Evolutionary conservation across 2,113 vertebrate genomes (phyloP).

Genomic region (Muntiacus reevesi): DNA sequence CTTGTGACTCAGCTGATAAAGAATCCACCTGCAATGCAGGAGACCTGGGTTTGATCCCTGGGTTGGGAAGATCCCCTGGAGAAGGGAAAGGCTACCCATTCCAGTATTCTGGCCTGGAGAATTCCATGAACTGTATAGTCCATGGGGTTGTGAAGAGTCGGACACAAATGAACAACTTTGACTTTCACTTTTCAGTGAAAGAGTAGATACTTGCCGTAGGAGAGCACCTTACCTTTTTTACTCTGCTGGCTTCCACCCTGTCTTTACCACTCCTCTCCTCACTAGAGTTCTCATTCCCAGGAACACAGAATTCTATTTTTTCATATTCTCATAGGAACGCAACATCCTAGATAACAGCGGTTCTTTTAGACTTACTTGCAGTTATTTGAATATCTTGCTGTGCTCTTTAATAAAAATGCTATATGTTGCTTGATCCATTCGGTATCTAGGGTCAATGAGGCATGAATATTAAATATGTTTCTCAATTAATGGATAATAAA

Average conservation of each 20-base stretch:
- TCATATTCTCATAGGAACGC: not conserved
- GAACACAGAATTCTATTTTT: not conserved
- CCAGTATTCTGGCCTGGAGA: not conserved
- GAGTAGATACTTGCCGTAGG: not conserved
- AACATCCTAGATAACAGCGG: not conserved
- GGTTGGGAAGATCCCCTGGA: not conserved
- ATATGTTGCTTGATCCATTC: not conserved
- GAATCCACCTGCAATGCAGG: not conserved
- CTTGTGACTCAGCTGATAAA: not conserved
- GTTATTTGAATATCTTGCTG: not conserved
- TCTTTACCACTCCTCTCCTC: not conserved
- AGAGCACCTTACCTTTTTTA: not conserved
- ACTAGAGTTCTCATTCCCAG: not conserved
- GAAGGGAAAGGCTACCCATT: not conserved
- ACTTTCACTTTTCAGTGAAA: not conserved
- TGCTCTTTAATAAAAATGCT: not conserved
- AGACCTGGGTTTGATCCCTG: not conserved
- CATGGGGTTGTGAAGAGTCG: not conserved
- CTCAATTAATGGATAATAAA: conserved; percentile 42
- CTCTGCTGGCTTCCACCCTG: not conserved
- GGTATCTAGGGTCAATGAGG: not conserved
- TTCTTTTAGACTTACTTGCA: not conserved
- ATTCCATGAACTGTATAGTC: not conserved
- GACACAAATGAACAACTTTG: not conserved
- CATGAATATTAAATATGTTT: conserved; percentile 33